Evolutionary conservation across 2,113 vertebrate genomes (phyloP).

Genomic region (Opisthocomus hoazin): DNA sequence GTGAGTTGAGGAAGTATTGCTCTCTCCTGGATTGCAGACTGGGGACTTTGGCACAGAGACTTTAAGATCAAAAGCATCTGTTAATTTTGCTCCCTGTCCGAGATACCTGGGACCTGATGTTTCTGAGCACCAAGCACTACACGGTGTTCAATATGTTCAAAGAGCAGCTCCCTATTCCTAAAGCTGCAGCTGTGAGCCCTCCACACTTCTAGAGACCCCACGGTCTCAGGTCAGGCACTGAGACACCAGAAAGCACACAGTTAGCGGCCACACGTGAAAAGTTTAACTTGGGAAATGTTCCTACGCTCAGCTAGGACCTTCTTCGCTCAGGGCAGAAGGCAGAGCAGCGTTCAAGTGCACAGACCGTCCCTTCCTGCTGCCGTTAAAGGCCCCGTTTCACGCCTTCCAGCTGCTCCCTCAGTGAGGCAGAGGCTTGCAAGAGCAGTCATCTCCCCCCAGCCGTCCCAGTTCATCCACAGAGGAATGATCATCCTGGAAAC

Average conservation of each 20-base stretch:
- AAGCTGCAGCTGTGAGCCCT: background rate
- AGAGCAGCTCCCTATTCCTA: background rate
- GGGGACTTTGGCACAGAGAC: background rate
- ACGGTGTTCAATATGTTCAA: background rate
- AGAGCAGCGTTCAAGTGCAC: background rate
- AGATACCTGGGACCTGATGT: background rate
- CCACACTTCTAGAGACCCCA: background rate
- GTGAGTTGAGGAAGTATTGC: background rate
- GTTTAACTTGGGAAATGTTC: background rate
- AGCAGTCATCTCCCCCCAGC: background rate
- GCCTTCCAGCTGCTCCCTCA: background rate
- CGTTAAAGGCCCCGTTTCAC: background rate
- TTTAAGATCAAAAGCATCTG: background rate
- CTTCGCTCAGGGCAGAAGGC: background rate
- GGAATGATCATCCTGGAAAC: background rate
- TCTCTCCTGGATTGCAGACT: background rate
- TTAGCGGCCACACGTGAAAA: fast-evolving
- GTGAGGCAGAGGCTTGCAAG: background rate
- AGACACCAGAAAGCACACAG: background rate
- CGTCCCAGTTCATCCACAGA: background rate
- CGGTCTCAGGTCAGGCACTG: background rate
- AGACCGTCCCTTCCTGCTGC: background rate
- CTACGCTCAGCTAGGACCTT: background rate
- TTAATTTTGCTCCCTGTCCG: background rate
- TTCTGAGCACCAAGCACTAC: background rate